These are phyloP conservation scores for Cerastis rubricosa DNA, from an alignment of 2,888 invertebrate species.

Conservation along the genomic window DNA sequence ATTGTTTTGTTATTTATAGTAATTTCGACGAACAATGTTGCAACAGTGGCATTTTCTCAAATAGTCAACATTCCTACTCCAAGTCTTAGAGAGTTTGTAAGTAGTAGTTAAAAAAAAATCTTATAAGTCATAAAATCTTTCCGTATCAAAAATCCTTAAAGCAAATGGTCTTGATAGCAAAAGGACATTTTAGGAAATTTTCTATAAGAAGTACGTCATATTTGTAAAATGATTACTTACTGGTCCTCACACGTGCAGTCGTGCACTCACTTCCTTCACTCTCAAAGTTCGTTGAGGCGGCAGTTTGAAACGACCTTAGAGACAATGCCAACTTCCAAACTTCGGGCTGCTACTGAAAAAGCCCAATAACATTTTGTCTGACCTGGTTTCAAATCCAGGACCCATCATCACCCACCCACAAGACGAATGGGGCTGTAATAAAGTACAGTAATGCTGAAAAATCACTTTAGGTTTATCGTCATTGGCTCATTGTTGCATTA, in stretches of 20 bases:
- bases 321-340: background rate
- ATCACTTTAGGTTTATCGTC: background rate
- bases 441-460: background rate
- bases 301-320: background rate
- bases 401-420: background rate
- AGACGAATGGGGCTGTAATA: background rate
- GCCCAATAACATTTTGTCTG: background rate
- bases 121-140: background rate
- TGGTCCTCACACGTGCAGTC: background rate
- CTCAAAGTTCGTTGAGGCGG: background rate
- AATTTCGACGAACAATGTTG: conserved; percentile 43
- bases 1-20: conserved; percentile 68
- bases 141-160: conserved; percentile 7
- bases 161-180: background rate
- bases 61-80: conserved; percentile 67
- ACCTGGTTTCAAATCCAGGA: background rate
- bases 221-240: background rate
- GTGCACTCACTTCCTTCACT: background rate
- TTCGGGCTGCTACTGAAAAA: background rate
- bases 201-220: background rate
- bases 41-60: conserved; percentile 64
- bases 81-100: conserved; percentile 68
- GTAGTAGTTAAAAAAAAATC: conserved; percentile 44
- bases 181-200: background rate
- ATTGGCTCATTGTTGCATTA: background rate